Evolutionary conservation across 2,888 invertebrate genomes (phyloP), one percentile per base, ranked within the genome.

Genomic region (Volucella inanis): DNA sequence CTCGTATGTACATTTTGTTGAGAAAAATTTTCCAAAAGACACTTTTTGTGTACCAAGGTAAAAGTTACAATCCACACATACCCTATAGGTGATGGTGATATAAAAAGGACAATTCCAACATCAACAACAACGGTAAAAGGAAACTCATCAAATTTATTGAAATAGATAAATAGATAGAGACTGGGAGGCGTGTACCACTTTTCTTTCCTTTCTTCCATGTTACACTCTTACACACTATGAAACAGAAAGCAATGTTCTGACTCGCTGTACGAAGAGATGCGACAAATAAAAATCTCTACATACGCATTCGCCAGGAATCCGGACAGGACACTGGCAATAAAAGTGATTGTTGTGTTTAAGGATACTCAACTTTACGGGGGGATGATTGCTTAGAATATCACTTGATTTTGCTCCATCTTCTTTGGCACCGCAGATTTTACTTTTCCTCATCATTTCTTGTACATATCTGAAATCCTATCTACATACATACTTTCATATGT

Each of bases 131-230:
- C 89, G 89, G 89, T 83, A 90, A 91, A 90, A 89, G 90, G 88
- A 90, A 90, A 90, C 88, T 90, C 90, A 90, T 90, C 90, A 90
- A 90, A 90, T 91, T 91, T 90, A 91, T 90, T 90, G 91, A 91
- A 90, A 91, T 91, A 91, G 91, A 90, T 90, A 61, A 39, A 84
- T 45, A 71, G 80, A 76, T 65, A 61, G 71, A 61, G 55, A 62
- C 76, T 83, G 50, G 22, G 47, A 45, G 80, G 75, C 55, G 70
- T 79, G 45, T 65, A 57, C 49, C 47, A 18, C 41, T 68, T 57
- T 61, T 59, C 18, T 45, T n/a, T 45, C 39, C 65, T 31, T 64
- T 45, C 39, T 38, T 22, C 11, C n/a, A 22, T 38, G 1, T 31
- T 6, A 45, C 22, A 49, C 12, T 57, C 43, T 15, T 38, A 50